Evolutionary conservation across 2,797 vertebrate species (phyloP), one percentile per base, ranked within the genome.

Genomic region (Sebastes oblongus): DNA sequence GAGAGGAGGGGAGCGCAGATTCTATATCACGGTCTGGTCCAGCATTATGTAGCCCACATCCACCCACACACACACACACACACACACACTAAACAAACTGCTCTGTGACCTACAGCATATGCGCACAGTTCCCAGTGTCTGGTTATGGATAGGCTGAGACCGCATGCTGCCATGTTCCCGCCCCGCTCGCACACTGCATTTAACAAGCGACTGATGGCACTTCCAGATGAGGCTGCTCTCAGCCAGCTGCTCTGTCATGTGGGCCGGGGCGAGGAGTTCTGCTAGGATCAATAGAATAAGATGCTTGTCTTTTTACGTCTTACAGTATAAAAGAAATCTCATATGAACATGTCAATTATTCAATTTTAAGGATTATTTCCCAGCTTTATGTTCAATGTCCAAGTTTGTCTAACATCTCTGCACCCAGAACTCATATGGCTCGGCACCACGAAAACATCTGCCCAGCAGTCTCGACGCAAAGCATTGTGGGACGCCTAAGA

Each of bases 401-500:
- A 61, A 46, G n/a, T 84, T 78, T 82, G 66, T 56, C 66, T 36
- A 60, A 55, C 69, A 39, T 67, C 64, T 76, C 61, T 62, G 36
- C 67, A 22, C 42, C 22, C 69, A 66, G 66, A 66, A 77, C 73
- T 62, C 39, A 72, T 52, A 67, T 27, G 75, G 64, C 68, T 69
- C 71, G 70, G 68, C 81, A 71, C 74, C 82, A 66, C 27, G 62
- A 80, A 88, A 91, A 94, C 94, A 94, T 95, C 93, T 95, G 93
- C 88, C 61, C 22, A 18, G 75, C 93, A 94, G 93, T 91, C 87
- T 73, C 61, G 1, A 6, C 64, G 88, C 75, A 90, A 78, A 95
- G 93, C 93, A 94, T 92, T 91, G 50, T 95, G 94, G 94, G 94
- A 92, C 30, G 29, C 46, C 73, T 25, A 20, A 82, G 69, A 72